Evolutionary conservation across 2,113 vertebrate genomes (phyloP), one percentile per base, ranked within the genome.

Genomic region (Dipodomys stephensi): DNA sequence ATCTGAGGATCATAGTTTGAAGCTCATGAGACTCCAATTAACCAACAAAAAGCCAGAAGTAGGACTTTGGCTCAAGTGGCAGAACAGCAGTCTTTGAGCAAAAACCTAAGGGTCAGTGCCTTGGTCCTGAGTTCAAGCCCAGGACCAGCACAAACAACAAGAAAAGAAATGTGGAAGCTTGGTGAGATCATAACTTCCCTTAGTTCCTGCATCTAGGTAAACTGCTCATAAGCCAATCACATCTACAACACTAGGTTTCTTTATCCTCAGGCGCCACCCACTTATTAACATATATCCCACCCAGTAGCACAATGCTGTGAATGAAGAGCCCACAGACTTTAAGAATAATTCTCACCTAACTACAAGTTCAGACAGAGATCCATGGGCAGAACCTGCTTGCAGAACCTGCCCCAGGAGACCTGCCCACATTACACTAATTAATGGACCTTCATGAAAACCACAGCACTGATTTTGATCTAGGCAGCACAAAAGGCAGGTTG

Each of bases 341-440:
- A 60, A 79, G 91, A 90, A 78, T 53, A 74, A 94, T 91, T 91
- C 88, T 92, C 94, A 90, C 3, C 1, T 18, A 91, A 27, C 68
- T 87, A 67, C 96, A 95, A 76, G 97, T 87, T 91, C 71, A 95
- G 82, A 72, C 94, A 57, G 78, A 89, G 49, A 65, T 90, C 87
- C 78, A 3, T 20, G 20, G n/a, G 79, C 87, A 91, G 39, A 72
- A 89, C 78, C 30, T 76, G 87, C 94, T 87, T 94, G 94, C 85
- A 85, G 27, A 96, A 93, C 97, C 90, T 92, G 95, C 78, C 86
- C 89, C 32, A 62, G 83, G 68, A 94, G 80, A 82, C 23, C 78
- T 28, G 68, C 95, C 89, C 87, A 83, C n/a, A 20, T 19, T n/a
- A 18, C n/a, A 78, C 88, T 93, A 93, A 95, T 95, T 93, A 93